These are phyloP conservation scores for Penaeus indicus DNA, from an alignment of 1,140 invertebrate species.

Conservation along the genomic window DNA sequence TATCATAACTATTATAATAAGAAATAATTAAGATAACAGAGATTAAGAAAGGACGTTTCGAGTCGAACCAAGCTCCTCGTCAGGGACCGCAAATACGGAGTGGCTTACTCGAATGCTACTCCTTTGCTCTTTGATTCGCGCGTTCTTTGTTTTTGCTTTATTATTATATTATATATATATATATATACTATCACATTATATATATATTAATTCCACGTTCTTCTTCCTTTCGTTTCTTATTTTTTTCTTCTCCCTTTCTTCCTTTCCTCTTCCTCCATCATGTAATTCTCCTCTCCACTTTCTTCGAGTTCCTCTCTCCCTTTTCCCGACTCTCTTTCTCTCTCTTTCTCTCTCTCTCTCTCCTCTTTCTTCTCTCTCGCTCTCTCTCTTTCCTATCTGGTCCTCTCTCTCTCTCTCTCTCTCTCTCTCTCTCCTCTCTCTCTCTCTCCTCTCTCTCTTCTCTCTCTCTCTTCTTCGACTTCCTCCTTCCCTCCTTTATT, in stretches of 20 bases:
- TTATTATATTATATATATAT: too few species aligned
- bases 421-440: background rate
- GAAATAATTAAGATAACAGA: too few species aligned
- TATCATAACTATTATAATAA: too few species aligned
- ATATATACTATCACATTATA: too few species aligned
- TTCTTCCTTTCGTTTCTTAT: background rate
- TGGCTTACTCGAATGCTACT: too few species aligned
- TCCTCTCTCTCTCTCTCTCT: background rate
- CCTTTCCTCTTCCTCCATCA: background rate
- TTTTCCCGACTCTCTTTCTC: slow-evolving; percentile 1
- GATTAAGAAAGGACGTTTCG: too few species aligned
- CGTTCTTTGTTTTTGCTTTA: too few species aligned
- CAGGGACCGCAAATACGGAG: too few species aligned
- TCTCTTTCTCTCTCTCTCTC: slow-evolving; percentile 1
- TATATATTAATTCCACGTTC: too few species aligned
- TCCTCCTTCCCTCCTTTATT: background rate
- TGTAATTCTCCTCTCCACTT: background rate
- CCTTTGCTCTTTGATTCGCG: too few species aligned
- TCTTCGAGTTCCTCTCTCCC: background rate
- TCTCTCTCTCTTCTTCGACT: background rate
- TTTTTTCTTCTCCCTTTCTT: background rate
- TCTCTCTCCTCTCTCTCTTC: background rate
- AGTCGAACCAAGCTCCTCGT: too few species aligned
- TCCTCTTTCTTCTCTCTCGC: slow-evolving; percentile 16
- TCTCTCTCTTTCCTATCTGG: background rate